Evolutionary conservation across 2,888 invertebrate genomes (phyloP).

Genomic region (Disparrhopalites patrizii): DNA sequence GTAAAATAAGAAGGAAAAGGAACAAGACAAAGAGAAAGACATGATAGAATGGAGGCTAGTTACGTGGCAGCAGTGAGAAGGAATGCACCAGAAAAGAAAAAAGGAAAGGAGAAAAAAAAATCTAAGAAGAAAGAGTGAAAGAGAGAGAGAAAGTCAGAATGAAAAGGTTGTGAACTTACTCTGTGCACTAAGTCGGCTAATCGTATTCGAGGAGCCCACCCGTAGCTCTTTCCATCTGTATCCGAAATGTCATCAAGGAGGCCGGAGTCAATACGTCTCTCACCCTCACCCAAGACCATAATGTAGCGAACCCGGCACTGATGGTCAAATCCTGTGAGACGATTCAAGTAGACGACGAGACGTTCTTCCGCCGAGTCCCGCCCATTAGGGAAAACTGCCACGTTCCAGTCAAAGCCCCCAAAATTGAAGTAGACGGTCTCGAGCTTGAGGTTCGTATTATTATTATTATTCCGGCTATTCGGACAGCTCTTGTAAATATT

Average conservation of each 20-base stretch:
- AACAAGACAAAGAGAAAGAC: too few relatives aligned
- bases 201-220: constrained; percentile 65
- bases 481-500: constrained; percentile 38
- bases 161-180: constrained; percentile 30
- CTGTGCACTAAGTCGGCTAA: constrained; percentile 53
- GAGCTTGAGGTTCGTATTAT: constrained; percentile 54
- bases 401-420: constrained; percentile 77
- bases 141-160: not conserved
- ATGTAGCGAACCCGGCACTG: constrained; percentile 62
- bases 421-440: constrained; percentile 71
- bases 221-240: constrained; percentile 65
- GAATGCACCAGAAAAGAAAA: too few relatives aligned
- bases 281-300: constrained; percentile 65
- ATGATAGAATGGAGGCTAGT: too few relatives aligned
- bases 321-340: constrained; percentile 76
- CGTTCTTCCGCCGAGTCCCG: constrained; percentile 52
- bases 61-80: too few relatives aligned
- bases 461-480: constrained; percentile 33
- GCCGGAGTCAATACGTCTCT: constrained; percentile 64
- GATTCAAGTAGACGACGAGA: constrained; percentile 61
- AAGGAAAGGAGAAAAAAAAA: not conserved
- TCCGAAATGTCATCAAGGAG: constrained; percentile 67
- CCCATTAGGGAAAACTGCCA: constrained; percentile 59
- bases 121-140: not conserved
- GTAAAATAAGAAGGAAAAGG: not conserved